Base-by-base conservation (phyloP, 2,797 vertebrate species). In the Hemibagrus guttatus region DNA sequence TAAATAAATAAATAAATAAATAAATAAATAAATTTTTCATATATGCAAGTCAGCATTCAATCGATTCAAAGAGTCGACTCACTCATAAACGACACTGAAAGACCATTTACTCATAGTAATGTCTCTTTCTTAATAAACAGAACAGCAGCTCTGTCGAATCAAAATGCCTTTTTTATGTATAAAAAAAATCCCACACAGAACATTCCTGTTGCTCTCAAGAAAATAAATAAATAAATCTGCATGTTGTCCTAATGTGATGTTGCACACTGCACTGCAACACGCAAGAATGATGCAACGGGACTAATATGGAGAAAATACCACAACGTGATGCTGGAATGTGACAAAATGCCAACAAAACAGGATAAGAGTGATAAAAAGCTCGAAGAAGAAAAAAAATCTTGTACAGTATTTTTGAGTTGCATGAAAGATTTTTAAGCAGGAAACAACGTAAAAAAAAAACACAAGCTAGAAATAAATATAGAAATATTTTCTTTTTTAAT, bases 221-320 rank as follows among this genome's bases (percentile, higher is more conserved):
- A 54, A 6, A 80, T 80, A 81, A 46, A 64, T 28, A 68, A 31
- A 66, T 83, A 52, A 16, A 14, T 23, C 21, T 56, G 64, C 81
- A 69, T 56, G 64, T 83, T 83, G 64, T 83, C 63, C 64, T 74
- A 74, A 84, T 84, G 54, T 74, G 26, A 74, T 59, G 58, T 76
- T 72, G 59, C 46, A 46, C 46, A 35, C 71, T 66, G 46, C 31
- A 42, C 35, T 85, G 84, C 74, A 85, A 64, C 63, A 85, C 16
- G 84, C 74, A 85, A 63, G 61, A 54, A 78, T 78, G 84, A 85
- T 85, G 84, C 84, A 85, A 78, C 31, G 1, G 54, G 59, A 56
- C 46, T 76, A 49, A 63, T 71, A 59, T 61, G 58, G 42, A 1
- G 21, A 74, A 75, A 63, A 75, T 46, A 31, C 23, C 69, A 74